Evolutionary conservation across 1,140 invertebrate genomes (phyloP), one percentile per base, ranked within the genome.

Genomic region (Vanessa atalanta): DNA sequence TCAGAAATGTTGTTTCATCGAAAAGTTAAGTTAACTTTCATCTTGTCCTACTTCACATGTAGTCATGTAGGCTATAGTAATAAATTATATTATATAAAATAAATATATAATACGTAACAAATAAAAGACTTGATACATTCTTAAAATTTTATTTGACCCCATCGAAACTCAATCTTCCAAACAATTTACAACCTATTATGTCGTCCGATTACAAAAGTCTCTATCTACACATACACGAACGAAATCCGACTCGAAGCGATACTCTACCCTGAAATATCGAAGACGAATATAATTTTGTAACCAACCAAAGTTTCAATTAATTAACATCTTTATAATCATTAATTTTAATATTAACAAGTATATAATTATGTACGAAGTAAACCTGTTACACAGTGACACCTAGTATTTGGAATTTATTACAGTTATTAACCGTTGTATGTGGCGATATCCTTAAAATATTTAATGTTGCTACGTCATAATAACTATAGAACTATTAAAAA

Each of bases 111-210:
- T 23, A 72, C 47, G n/a, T 70, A 20, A 61, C 57, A 83, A 87
- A 87, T 84, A 84, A 88, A 86, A 87, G 55, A 68, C 79, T 16
- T 51, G 60, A n/a, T 79, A 83, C 79, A 79, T 89, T 91, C 89
- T 92, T 91, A 91, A 88, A 90, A 83, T 89, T 92, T 91, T 92
- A 91, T 92, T 91, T 89, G 88, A 91, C 88, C 86, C 87, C 90
- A 88, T 86, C 84, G 80, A 90, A 89, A 92, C 87, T 89, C 85
- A 90, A 88, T 85, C 79, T 73, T 87, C 85, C 83, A 88, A 92
- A 90, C 88, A 88, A 87, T 88, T 71, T 89, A 90, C 87, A 89
- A 88, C 85, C 86, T 86, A 87, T 85, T 75, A 72, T 86, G 82
- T 86, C 81, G 81, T 86, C 80, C 83, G 79, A 80, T 84, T 88